These are phyloP conservation scores for Axinella damicornis DNA, from an alignment of 37 sponge, comb jelly and placozoan genomes.

Conservation along the genomic window DNA sequence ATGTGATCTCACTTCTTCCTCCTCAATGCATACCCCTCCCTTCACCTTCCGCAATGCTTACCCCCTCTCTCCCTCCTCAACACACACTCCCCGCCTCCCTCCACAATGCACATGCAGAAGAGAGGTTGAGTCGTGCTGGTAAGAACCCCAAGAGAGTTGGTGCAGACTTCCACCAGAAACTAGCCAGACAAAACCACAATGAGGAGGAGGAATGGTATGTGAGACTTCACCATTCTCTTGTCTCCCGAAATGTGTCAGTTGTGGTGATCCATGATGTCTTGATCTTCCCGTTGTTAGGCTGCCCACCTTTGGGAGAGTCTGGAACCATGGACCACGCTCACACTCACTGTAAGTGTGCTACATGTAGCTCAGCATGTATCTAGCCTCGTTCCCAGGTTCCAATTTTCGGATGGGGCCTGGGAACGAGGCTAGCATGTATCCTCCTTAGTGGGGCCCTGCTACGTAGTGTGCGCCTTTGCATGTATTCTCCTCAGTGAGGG, in stretches of 20 bases:
- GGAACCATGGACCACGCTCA: constrained; percentile 80
- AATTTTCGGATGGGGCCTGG: too few relatives aligned
- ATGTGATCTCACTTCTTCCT: too few relatives aligned
- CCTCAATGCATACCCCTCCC: too few relatives aligned
- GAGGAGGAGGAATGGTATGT: constrained; percentile 7
- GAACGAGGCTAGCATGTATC: too few relatives aligned
- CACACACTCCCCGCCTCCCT: not conserved
- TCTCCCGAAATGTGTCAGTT: too few relatives aligned
- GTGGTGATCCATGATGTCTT: not conserved
- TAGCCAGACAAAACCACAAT: not conserved
- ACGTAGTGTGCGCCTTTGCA: too few relatives aligned
- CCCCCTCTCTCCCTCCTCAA: not conserved
- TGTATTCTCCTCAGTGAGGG: too few relatives aligned
- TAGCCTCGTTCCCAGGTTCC: too few relatives aligned
- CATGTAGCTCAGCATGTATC: too few relatives aligned
- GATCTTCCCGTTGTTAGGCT: constrained; percentile 51
- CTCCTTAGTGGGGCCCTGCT: too few relatives aligned
- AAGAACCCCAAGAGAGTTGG: constrained; percentile 84
- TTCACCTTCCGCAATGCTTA: not conserved
- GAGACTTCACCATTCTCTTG: too few relatives aligned
- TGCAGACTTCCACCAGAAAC: constrained; percentile 73
- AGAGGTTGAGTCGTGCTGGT: constrained; percentile 19
- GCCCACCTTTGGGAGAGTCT: constrained; percentile 82
- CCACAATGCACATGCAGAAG: constrained; percentile 42
- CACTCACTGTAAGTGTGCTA: constrained; percentile 69